Conservation (phyloP, 2,888 invertebrate species). For the Heliothis peltigera region DNA sequence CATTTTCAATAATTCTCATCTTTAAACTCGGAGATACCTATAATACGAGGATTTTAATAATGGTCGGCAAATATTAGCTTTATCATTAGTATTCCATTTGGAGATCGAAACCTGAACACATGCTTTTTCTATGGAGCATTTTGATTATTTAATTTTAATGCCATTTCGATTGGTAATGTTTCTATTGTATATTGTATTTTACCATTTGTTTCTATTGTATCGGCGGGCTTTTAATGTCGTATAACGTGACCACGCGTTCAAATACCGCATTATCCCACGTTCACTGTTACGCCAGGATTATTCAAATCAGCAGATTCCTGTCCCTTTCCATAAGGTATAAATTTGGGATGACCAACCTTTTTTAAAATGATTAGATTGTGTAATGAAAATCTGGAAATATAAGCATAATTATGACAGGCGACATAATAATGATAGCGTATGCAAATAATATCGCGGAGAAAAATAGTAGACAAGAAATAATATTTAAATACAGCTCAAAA, state of each 20-base stretch:
- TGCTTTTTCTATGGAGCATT: conserved; percentile 10
- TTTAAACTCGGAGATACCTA: neutral
- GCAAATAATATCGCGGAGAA: neutral
- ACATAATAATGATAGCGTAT: neutral
- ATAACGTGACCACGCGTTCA: conserved; percentile 70
- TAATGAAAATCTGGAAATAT: neutral
- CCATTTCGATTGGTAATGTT: conserved; percentile 15
- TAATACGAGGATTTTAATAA: neutral
- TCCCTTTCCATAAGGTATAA: conserved; percentile 29
- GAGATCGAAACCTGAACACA: neutral
- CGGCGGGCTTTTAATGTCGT: conserved; percentile 57
- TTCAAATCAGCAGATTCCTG: conserved; percentile 69
- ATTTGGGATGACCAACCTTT: conserved; percentile 20
- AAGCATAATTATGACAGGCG: too few species aligned
- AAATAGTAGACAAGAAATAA: neutral
- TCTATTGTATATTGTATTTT: too few species aligned
- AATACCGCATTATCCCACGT: conserved; percentile 70
- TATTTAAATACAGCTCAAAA: conserved; percentile 1
- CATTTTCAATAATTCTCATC: conserved; percentile 6
- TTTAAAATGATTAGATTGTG: neutral
- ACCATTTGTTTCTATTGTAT: conserved; percentile 34
- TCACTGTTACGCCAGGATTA: conserved; percentile 70
- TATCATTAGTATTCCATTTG: conserved; percentile 10
- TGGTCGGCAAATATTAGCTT: conserved; percentile 16
- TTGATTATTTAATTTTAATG: conserved; percentile 14